These are phyloP conservation scores for Eira barbara DNA, from an alignment of 2,113 vertebrate species.

Conservation along the genomic window DNA sequence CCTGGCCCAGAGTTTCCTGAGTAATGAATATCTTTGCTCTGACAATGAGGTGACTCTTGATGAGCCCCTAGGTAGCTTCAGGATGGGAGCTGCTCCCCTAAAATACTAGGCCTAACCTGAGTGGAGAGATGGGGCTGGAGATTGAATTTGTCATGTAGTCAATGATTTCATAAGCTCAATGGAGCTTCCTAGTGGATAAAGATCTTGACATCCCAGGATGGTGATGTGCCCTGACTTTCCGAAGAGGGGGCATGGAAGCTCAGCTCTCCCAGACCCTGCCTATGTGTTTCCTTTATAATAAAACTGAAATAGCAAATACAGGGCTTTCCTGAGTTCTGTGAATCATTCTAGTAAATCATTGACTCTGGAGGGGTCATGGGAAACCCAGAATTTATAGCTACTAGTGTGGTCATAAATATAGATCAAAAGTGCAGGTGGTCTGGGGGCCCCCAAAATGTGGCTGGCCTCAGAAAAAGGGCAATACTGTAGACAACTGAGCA, in stretches of 20 bases:
- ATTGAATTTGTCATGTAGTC: fast-evolving
- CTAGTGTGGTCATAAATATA: not conserved
- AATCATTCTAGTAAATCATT: not conserved
- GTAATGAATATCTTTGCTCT: not conserved
- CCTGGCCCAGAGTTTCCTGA: not conserved
- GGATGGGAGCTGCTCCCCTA: too few relatives aligned
- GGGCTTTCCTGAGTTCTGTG: not conserved
- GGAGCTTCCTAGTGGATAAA: not conserved
- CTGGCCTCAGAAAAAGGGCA: not conserved
- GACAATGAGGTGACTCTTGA: not conserved
- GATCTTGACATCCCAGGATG: fast-evolving
- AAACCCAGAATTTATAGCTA: not conserved
- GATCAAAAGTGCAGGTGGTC: not conserved
- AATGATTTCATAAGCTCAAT: not conserved
- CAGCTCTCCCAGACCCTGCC: not conserved
- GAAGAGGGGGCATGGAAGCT: not conserved
- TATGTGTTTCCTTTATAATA: not conserved
- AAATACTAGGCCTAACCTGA: not conserved
- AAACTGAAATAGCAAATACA: not conserved
- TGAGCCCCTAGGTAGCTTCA: too few relatives aligned
- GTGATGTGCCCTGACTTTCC: fast-evolving
- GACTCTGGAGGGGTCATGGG: not conserved
- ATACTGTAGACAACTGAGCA: not conserved
- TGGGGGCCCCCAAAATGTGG: fast-evolving
- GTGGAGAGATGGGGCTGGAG: not conserved